A percentile compares a stretch with the other conserved stretches of the same genome.
Conservation (phyloP, 2,797 vertebrate genomes). For the Spheniscus humboldti region DNA sequence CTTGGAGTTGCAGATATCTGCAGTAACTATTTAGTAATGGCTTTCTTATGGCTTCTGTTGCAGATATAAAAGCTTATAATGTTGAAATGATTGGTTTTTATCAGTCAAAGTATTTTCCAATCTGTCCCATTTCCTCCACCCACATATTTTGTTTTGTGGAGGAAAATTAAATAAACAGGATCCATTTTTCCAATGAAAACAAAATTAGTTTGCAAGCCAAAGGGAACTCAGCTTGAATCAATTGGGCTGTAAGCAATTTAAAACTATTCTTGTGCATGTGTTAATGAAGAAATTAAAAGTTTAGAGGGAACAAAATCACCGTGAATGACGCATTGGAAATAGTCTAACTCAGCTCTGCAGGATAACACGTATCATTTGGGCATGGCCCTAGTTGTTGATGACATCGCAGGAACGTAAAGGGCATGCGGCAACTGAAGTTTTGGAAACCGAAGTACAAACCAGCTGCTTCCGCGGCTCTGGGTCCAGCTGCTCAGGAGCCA, state of each 20-base stretch:
- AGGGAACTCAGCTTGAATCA: not conserved
- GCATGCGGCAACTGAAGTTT: not conserved
- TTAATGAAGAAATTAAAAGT: not conserved
- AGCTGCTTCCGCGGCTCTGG: not conserved
- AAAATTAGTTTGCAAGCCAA: not conserved
- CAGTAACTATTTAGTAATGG: not conserved
- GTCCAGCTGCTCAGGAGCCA: not conserved
- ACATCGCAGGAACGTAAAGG: not conserved
- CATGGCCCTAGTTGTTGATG: not conserved
- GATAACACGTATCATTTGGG: not conserved
- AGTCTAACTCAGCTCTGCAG: not conserved
- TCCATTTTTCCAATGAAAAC: slow-evolving; percentile 26
- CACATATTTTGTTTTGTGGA: slow-evolving; percentile 33
- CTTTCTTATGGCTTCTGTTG: slow-evolving; percentile 22
- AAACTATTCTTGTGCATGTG: not conserved
- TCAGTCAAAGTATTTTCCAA: slow-evolving; percentile 38
- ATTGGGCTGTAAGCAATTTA: not conserved
- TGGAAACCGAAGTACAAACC: not conserved
- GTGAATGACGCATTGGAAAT: not conserved
- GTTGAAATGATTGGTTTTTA: not conserved
- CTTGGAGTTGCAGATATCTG: not conserved
- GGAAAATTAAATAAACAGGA: slow-evolving; percentile 37
- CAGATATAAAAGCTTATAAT: not conserved
- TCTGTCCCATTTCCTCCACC: slow-evolving; percentile 43
- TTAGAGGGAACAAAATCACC: not conserved